Conservation (phyloP, 2,888 invertebrate species). For the Fragum whitleyi region DNA sequence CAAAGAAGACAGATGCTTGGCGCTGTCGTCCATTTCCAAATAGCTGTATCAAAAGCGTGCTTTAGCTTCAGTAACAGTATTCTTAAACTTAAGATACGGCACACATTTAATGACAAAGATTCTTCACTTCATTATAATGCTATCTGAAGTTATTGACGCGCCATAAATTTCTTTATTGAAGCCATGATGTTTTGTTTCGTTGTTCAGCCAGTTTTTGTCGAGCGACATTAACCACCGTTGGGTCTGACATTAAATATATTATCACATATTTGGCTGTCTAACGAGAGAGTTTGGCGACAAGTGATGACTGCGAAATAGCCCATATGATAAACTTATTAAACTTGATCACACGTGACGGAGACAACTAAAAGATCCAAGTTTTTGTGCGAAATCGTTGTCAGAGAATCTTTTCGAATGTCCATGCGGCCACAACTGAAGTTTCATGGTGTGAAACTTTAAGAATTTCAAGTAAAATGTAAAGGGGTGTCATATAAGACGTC, state of each 20-base stretch:
- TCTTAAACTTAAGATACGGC: no score
- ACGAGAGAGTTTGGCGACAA: slow-evolving; percentile 14
- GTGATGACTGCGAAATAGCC: slow-evolving; percentile 1
- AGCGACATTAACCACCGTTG: slow-evolving; percentile 37
- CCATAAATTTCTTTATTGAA: slow-evolving; percentile 41
- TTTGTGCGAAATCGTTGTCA: no score
- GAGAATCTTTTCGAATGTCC: no score
- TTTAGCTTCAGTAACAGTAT: no score
- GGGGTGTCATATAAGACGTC: no score
- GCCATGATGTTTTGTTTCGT: slow-evolving; percentile 18
- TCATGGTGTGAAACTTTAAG: no score
- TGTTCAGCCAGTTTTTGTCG: slow-evolving; percentile 14
- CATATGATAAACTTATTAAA: slow-evolving; percentile 11
- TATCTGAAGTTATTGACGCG: slow-evolving; percentile 21
- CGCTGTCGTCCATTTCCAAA: neutral
- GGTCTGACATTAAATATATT: slow-evolving; percentile 44
- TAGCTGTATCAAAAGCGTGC: no score
- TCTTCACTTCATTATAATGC: slow-evolving; percentile 16
- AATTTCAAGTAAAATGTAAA: no score
- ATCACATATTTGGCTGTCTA: slow-evolving; percentile 32
- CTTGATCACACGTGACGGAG: neutral
- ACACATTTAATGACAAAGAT: slow-evolving; percentile 14
- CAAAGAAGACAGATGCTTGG: neutral
- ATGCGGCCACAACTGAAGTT: no score
- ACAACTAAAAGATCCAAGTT: no score